Evolutionary conservation across 2,888 invertebrate species (phyloP), one percentile per base, ranked within the genome.

Genomic region (Yponomeuta sedellus): DNA sequence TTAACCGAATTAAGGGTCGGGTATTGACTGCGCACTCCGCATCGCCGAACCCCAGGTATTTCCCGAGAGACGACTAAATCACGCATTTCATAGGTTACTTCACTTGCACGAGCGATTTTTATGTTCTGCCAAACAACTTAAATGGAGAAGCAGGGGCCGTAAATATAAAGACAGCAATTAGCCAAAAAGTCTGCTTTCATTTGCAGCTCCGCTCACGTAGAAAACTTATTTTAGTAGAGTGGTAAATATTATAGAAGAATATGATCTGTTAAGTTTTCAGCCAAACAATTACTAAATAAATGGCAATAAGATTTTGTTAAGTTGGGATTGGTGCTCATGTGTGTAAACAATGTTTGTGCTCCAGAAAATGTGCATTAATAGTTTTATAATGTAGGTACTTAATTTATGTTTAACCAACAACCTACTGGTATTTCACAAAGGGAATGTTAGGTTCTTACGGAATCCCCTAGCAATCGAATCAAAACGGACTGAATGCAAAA

Each of bases 61-160:
- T 88, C 89, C 88, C 88, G 72, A 71, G 83, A 80, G 88, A 75
- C 75, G 75, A 75, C 79, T 88, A 89, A 87, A 88, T 88, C 86
- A 87, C 84, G 81, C 80, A 80, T 82, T 85, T 85, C 85, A 84
- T 79, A 82, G 44, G 81, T 76, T 78, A 77, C 76, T 72, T 75
- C 76, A 76, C 77, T 71, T 74, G 76, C 76, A 75, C 44, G 44
- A 52, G 44, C 16, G 16, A 52, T 16, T 52, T 52, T 52, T 52
- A 52, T 12, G 44, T 52, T 52, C 44, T 16, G 5, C 44, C 16
- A 52, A 52, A 52, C 44, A 52, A 12, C 44, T 52, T 52, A 52
- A 52, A 52, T 52, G 16, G 34, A 16, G 44, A 16, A 12, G 12
- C 44, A 4, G 3, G 12, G 16, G 16, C 44, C 16, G 16, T 52